These are phyloP conservation scores for Tachysurus fulvidraco DNA, from an alignment of 2,113 vertebrate genomes.

Conservation along the genomic window DNA sequence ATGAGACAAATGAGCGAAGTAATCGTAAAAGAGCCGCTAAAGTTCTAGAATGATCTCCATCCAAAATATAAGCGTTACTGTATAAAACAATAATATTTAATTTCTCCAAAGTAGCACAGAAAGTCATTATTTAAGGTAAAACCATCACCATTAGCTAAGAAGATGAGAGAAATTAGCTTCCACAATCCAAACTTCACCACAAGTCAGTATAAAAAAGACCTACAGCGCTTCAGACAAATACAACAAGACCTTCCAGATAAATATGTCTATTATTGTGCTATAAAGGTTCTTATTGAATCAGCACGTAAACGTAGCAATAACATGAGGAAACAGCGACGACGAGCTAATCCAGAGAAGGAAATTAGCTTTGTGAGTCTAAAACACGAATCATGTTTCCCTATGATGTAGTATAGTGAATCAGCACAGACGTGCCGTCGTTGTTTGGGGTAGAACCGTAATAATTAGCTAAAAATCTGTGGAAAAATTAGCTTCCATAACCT, in stretches of 20 bases:
- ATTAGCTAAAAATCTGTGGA: background rate
- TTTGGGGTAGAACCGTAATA: background rate
- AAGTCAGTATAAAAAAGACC: too few relatives aligned
- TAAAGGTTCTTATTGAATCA: background rate
- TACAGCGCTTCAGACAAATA: too few relatives aligned
- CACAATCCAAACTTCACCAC: too few relatives aligned
- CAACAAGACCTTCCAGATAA: background rate
- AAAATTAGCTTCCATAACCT: background rate
- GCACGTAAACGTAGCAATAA: background rate
- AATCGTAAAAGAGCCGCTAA: background rate
- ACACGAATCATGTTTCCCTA: background rate
- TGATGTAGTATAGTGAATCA: background rate
- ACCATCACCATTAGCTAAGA: too few relatives aligned
- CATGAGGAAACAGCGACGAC: background rate
- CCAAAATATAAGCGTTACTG: background rate
- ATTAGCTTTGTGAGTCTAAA: background rate
- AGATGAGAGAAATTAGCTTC: too few relatives aligned
- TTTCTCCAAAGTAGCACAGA: background rate
- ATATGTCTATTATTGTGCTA: background rate
- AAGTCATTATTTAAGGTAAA: too few relatives aligned
- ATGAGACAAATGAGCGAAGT: background rate
- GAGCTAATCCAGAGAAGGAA: background rate
- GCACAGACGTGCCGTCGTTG: background rate
- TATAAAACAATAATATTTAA: background rate
- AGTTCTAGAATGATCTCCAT: background rate